phyloP scores from a whole-genome alignment of 2,888 invertebrate genomes.

The Copidosoma aretas region DNA sequence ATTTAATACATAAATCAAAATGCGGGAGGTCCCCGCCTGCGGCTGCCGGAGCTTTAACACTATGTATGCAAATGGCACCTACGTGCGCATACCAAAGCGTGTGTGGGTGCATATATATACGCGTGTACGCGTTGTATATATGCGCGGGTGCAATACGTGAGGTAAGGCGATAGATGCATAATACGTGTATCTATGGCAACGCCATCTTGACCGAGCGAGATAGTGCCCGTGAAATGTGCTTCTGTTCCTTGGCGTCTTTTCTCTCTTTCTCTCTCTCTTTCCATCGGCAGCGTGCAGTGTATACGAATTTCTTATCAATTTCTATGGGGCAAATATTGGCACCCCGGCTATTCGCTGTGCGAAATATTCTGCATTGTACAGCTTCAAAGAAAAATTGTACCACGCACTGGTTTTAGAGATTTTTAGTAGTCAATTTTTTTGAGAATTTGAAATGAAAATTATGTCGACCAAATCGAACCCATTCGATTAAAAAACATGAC shows the following conservation, averaged over 20 bases:
- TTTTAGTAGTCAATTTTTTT: no score
- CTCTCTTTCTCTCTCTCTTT: slow-evolving; percentile 36
- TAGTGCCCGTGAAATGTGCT: slow-evolving; percentile 44
- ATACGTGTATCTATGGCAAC: slow-evolving; percentile 37
- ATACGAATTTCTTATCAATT: slow-evolving; percentile 38
- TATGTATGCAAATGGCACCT: slow-evolving; percentile 37
- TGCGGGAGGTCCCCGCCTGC: slow-evolving; percentile 53
- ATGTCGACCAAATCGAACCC: no score
- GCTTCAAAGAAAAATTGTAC: no score
- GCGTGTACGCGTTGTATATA: neutral
- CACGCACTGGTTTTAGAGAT: no score
- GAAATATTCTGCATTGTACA: neutral
- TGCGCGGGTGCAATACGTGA: neutral
- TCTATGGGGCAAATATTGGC: slow-evolving; percentile 35
- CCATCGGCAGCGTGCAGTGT: neutral
- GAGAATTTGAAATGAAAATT: no score
- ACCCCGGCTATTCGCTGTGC: neutral
- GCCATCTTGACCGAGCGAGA: slow-evolving; percentile 51
- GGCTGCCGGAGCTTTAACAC: slow-evolving; percentile 41
- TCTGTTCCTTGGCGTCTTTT: slow-evolving; percentile 13
- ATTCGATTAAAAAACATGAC: no score
- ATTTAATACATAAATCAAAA: slow-evolving; percentile 62
- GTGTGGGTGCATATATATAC: neutral
- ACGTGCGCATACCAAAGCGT: neutral
- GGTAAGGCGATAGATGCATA: slow-evolving; percentile 1